phyloP scores from a whole-genome alignment of 1,140 invertebrate species.

The Papilio polytes region DNA sequence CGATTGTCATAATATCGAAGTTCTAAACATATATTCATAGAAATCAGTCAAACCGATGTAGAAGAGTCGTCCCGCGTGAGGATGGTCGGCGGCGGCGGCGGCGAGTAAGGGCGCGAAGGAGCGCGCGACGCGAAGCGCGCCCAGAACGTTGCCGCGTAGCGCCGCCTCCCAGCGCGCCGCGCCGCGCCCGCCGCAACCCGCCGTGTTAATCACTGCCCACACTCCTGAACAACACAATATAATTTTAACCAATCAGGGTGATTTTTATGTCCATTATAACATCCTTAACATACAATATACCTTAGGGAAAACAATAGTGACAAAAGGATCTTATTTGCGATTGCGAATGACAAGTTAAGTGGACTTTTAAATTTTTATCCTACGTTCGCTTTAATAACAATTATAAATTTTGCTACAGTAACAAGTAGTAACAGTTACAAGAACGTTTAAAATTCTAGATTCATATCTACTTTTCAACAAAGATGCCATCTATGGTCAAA shows the following conservation, averaged over 20 bases:
- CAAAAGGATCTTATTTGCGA: too few relatives aligned
- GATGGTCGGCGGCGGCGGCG: slow-evolving; percentile 78
- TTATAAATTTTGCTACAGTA: too few relatives aligned
- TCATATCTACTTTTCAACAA: background rate
- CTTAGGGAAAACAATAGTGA: too few relatives aligned
- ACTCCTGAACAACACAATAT: slow-evolving; percentile 84
- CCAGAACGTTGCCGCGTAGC: slow-evolving; percentile 90
- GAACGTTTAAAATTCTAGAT: background rate
- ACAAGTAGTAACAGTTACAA: too few relatives aligned
- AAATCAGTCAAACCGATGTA: slow-evolving; percentile 82
- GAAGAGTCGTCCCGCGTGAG: slow-evolving; percentile 84
- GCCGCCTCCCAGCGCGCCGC: slow-evolving; percentile 91
- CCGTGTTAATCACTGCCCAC: slow-evolving; percentile 92
- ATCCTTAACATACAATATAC: too few relatives aligned
- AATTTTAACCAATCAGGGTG: too few relatives aligned
- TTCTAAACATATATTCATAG: too few relatives aligned
- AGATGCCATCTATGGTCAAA: background rate
- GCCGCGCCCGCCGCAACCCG: slow-evolving; percentile 88
- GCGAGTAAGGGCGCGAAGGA: slow-evolving; percentile 88
- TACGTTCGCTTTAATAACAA: too few relatives aligned
- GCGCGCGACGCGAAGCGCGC: slow-evolving; percentile 89
- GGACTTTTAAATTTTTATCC: too few relatives aligned
- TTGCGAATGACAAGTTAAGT: too few relatives aligned
- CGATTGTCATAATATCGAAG: too few relatives aligned
- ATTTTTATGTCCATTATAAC: too few relatives aligned